Evolutionary conservation across 23 tunicate genomes (phyloP).

Genomic region (Ascidia mentula): DNA sequence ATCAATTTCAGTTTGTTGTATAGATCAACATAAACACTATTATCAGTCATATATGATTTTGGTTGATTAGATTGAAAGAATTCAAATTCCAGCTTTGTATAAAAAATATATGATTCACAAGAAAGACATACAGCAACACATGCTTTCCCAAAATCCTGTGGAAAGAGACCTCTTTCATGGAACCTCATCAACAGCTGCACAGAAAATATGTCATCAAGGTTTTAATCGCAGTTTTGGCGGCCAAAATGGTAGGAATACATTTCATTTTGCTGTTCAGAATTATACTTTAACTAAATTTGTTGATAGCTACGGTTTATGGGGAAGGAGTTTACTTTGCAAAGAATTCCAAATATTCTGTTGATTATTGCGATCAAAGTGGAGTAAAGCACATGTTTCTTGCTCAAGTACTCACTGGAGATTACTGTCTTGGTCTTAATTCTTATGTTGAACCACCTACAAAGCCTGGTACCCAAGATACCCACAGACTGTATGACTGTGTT

Average conservation of each 20-base stretch:
- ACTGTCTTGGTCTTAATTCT: conserved; percentile 8
- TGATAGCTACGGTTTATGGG: conserved; percentile 39
- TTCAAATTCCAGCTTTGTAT: conserved; percentile 56
- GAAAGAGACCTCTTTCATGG: conserved; percentile 64
- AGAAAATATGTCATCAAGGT: conserved; percentile 38
- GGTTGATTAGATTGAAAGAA: conserved; percentile 60
- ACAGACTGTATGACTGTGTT: conserved; percentile 30
- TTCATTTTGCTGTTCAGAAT: neutral
- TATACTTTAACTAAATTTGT: no score
- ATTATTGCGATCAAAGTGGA: conserved; percentile 12
- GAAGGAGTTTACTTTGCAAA: conserved; percentile 41
- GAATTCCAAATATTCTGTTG: conserved; percentile 18
- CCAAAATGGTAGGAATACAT: conserved; percentile 34
- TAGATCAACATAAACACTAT: no score
- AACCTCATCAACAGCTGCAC: conserved; percentile 26
- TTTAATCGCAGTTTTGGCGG: conserved; percentile 61
- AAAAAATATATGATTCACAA: conserved; percentile 47
- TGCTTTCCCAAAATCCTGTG: conserved; percentile 16
- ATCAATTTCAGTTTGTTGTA: no score
- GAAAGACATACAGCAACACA: conserved; percentile 24
- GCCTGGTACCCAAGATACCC: neutral
- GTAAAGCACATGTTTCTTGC: conserved; percentile 28
- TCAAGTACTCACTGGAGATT: conserved; percentile 36
- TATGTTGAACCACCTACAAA: conserved; percentile 20
- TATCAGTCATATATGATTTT: no score